phyloP scores from a whole-genome alignment of 2,797 vertebrate species.

The Fratercula arctica region DNA sequence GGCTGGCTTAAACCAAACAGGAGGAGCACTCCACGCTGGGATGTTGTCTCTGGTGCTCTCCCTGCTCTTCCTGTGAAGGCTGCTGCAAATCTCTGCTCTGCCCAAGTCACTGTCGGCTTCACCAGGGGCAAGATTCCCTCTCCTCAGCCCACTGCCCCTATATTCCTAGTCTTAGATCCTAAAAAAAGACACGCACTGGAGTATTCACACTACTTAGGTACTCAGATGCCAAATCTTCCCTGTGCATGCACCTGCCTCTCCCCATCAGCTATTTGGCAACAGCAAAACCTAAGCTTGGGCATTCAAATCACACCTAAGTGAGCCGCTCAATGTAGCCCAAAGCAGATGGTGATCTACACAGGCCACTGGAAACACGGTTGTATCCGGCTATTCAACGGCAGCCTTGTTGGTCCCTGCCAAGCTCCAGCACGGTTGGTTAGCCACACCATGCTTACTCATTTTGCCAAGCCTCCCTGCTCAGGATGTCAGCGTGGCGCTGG shows the following conservation, averaged over 20 bases:
- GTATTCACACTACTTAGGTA: neutral
- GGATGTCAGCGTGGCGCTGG: neutral
- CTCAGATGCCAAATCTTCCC: neutral
- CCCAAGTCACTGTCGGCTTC: neutral
- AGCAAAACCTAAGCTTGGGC: neutral
- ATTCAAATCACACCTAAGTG: neutral
- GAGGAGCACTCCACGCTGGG: neutral
- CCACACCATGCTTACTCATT: accelerated
- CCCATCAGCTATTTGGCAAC: neutral
- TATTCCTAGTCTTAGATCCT: neutral
- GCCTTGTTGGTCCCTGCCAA: neutral
- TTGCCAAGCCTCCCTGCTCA: neutral
- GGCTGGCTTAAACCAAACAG: neutral
- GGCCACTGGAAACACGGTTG: neutral
- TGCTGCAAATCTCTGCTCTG: neutral
- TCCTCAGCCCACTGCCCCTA: neutral
- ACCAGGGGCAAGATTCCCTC: neutral
- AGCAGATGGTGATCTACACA: neutral
- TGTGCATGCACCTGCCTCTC: neutral
- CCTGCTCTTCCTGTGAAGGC: neutral
- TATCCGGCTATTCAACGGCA: neutral
- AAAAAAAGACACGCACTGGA: neutral
- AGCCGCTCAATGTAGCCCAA: neutral
- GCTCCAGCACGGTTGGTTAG: neutral
- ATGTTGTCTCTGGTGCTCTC: neutral